A percentile compares a stretch with the other conserved stretches of the same genome.
Conservation (phyloP, 2,888 invertebrate genomes). For the Leptinotarsa tumamoca region DNA sequence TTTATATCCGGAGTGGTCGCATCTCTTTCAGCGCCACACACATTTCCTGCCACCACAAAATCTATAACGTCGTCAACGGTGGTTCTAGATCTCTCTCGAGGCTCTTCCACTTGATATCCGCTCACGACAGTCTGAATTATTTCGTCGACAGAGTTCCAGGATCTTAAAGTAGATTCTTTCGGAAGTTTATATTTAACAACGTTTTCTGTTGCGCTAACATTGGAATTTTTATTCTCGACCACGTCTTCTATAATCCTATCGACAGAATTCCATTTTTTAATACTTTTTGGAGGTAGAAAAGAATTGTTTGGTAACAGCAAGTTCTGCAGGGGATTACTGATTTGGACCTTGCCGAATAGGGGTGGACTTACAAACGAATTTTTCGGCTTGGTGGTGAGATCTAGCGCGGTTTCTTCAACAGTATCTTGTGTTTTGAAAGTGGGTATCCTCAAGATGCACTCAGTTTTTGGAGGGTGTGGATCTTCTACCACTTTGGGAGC, state of each 20-base stretch:
- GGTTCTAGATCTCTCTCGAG: conserved; percentile 31
- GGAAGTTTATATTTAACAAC: conserved; percentile 30
- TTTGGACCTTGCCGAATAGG: background rate
- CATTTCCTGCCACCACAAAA: conserved; percentile 40
- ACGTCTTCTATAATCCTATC: conserved; percentile 47
- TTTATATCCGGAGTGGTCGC: background rate
- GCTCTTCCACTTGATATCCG: conserved; percentile 20
- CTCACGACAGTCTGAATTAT: conserved; percentile 50
- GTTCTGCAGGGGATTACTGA: conserved; percentile 4
- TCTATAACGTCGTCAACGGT: conserved; percentile 54
- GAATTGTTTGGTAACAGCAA: background rate
- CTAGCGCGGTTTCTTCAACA: conserved; percentile 52
- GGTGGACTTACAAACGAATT: background rate
- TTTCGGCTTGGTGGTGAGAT: conserved; percentile 52
- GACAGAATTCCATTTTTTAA: conserved; percentile 30
- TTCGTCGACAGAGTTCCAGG: conserved; percentile 49
- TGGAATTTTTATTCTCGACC: conserved; percentile 28
- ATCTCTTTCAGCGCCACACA: background rate
- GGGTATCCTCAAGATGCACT: conserved; percentile 54
- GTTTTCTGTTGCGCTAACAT: background rate
- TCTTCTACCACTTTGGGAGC: conserved; percentile 30
- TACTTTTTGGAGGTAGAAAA: background rate
- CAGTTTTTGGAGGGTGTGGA: conserved; percentile 42
- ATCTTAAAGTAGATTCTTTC: conserved; percentile 32
- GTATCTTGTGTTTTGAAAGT: conserved; percentile 47